These are phyloP conservation scores for Psettodes erumei DNA, from an alignment of 2,113 vertebrate species.

Conservation along the genomic window DNA sequence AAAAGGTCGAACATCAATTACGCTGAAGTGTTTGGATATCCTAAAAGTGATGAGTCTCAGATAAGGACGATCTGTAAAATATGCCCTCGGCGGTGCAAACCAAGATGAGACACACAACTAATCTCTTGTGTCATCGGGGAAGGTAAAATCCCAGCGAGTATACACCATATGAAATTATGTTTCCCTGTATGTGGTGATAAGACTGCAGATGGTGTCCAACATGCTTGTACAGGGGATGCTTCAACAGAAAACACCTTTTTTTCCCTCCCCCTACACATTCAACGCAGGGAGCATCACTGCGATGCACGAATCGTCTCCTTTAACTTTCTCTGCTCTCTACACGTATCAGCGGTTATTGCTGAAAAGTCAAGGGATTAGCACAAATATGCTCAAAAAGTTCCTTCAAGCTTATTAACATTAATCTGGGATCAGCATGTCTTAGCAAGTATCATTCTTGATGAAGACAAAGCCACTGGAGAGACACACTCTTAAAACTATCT, in stretches of 20 bases:
- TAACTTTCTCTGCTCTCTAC: neutral
- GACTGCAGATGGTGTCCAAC: constrained; percentile 2
- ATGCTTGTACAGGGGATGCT: constrained; percentile 5
- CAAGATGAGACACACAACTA: constrained; percentile 9
- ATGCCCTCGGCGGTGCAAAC: neutral
- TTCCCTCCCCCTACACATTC: neutral
- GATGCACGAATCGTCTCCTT: neutral
- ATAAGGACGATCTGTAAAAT: neutral
- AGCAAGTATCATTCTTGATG: constrained; percentile 36
- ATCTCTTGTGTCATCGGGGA: constrained; percentile 1
- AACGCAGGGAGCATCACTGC: neutral
- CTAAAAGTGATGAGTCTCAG: neutral
- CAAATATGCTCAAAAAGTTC: neutral
- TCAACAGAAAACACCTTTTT: neutral
- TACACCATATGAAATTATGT: neutral
- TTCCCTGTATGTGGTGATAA: neutral
- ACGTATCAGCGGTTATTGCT: neutral
- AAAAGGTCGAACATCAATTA: constrained; percentile 10
- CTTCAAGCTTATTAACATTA: constrained; percentile 16
- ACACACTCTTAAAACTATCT: constrained; percentile 24
- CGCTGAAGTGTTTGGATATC: neutral
- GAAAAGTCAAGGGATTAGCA: neutral
- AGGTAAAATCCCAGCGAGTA: neutral
- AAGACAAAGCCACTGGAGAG: constrained; percentile 29
- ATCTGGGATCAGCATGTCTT: constrained; percentile 21